phyloP scores from a whole-genome alignment of 2,797 vertebrate genomes.

The Thalassophryne amazonica region DNA sequence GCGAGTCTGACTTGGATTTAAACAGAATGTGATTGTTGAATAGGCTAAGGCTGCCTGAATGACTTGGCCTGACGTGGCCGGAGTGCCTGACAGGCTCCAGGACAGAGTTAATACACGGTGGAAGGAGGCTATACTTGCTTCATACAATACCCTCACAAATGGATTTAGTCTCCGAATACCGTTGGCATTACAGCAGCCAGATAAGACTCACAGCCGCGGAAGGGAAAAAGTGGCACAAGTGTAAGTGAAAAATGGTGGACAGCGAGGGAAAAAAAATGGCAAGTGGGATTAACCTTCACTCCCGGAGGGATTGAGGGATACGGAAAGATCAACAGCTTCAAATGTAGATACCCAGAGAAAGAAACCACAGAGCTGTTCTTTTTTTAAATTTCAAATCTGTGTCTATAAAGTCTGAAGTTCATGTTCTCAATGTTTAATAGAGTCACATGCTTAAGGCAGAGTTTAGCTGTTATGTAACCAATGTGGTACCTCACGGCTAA shows the following conservation, averaged over 20 bases:
- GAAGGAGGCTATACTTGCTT: conserved; percentile 1
- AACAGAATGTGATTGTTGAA: conserved; percentile 63
- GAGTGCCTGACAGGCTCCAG: conserved; percentile 21
- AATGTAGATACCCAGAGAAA: not conserved
- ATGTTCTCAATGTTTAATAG: too few relatives aligned
- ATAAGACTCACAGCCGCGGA: conserved; percentile 10
- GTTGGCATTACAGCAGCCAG: conserved; percentile 6
- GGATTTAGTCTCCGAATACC: conserved; percentile 25
- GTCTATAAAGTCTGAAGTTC: too few relatives aligned
- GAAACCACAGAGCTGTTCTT: too few relatives aligned
- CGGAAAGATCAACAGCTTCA: too few relatives aligned
- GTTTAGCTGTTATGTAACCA: too few relatives aligned
- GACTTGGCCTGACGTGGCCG: conserved; percentile 32
- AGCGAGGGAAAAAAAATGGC: not conserved
- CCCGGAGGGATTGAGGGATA: too few relatives aligned
- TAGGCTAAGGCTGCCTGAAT: conserved; percentile 42
- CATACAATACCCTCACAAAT: conserved; percentile 33
- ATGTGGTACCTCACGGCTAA: too few relatives aligned
- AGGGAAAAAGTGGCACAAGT: not conserved
- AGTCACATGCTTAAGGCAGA: too few relatives aligned
- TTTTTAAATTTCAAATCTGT: too few relatives aligned
- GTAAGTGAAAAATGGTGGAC: not conserved
- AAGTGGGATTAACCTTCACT: not conserved
- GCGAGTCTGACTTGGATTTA: conserved; percentile 57
- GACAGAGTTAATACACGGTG: conserved; percentile 26